Evolutionary conservation across 92 coral and sea anemone species (phyloP).

Genomic region (Parazoanthus atlanticus): DNA sequence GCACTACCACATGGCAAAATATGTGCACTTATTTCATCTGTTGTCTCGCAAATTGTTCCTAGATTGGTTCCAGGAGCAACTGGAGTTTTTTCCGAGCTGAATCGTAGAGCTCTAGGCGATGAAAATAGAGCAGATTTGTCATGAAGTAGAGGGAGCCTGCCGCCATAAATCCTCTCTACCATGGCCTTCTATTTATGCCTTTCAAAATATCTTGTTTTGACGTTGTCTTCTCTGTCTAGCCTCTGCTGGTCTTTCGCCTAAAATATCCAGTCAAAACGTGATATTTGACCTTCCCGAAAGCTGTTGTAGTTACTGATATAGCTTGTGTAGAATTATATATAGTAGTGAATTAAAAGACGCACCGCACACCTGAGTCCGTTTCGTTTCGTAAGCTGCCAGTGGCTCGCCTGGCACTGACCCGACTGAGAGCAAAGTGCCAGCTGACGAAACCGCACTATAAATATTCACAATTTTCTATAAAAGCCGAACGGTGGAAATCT

Average conservation of each 20-base stretch:
- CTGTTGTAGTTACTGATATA: not conserved
- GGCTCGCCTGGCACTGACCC: not conserved
- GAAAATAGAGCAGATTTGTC: slow-evolving; percentile 27
- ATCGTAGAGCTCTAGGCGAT: slow-evolving; percentile 36
- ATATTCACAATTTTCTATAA: slow-evolving; percentile 30
- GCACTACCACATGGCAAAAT: not conserved
- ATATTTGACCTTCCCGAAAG: not conserved
- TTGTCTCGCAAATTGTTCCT: slow-evolving; percentile 58
- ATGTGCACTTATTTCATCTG: slow-evolving; percentile 32
- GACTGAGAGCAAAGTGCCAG: not conserved
- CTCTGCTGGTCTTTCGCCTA: not conserved
- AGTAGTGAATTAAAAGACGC: not conserved
- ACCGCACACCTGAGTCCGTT: not conserved
- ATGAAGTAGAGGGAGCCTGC: slow-evolving; percentile 30
- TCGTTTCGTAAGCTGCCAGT: not conserved
- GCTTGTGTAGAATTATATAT: not conserved
- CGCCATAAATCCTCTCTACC: slow-evolving; percentile 65
- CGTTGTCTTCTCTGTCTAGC: not conserved
- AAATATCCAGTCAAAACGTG: not conserved
- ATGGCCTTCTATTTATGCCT: slow-evolving; percentile 13
- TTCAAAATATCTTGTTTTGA: not conserved
- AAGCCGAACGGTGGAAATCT: not conserved
- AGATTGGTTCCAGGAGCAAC: slow-evolving; percentile 43
- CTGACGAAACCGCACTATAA: slow-evolving; percentile 47
- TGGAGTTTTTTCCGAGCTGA: slow-evolving; percentile 45